Percentiles rank a stretch among this genome's conserved stretches.
Conservation (phyloP, 2,113 vertebrate species). For the Apodemus speciosus region DNA sequence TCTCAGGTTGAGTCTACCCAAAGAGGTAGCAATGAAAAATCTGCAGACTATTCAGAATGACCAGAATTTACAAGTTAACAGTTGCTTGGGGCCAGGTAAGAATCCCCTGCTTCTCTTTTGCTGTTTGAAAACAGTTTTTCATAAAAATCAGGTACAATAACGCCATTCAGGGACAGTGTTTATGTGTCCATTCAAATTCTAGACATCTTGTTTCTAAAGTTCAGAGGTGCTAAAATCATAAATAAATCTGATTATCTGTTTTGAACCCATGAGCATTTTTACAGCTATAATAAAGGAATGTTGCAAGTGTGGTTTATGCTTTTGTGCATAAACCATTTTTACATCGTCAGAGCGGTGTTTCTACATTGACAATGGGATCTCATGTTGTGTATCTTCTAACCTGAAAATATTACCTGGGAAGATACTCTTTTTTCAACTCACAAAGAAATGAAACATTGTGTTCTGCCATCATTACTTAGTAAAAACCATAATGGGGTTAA, state of each 20-base stretch:
- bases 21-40: not conserved
- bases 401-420: conserved; percentile 62
- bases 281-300: conserved; percentile 54
- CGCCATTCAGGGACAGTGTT: not conserved
- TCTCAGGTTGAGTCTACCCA: not conserved
- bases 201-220: conserved; percentile 3
- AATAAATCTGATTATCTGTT: conserved; percentile 8
- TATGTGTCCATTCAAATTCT: conserved; percentile 9
- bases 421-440: not conserved
- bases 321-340: conserved; percentile 61
- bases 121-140: not conserved
- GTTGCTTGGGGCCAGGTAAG: not conserved
- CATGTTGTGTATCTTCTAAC: conserved; percentile 53
- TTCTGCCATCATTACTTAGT: conserved; percentile 35
- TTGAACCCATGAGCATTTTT: conserved; percentile 23
- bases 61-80: not conserved
- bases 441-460: not conserved
- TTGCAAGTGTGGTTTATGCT: conserved; percentile 19
- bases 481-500: conserved; percentile 14
- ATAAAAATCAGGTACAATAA: conserved; percentile 30
- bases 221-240: not conserved
- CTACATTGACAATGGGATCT: not conserved
- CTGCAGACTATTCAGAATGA: not conserved
- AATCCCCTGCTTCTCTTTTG: conserved; percentile 33
- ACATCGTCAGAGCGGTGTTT: conserved; percentile 37